Evolutionary conservation across 2,888 invertebrate genomes (phyloP), one percentile per base, ranked within the genome.

Genomic region (Protophormia terraenovae): DNA sequence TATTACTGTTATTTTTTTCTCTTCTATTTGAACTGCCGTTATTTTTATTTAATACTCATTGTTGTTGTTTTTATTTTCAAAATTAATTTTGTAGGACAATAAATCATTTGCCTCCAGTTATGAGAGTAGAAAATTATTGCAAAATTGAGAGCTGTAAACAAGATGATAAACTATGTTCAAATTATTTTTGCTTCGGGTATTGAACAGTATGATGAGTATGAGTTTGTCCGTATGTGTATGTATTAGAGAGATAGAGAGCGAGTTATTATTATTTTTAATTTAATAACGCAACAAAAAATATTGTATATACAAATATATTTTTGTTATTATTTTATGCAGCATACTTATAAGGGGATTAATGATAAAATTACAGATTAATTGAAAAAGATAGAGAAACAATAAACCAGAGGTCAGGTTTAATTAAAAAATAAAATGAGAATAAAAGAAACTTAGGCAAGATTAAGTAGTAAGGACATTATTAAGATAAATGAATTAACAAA

Each of bases 81-180:
- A 76, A 79, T 79, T 69, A 75, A 79, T 75, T 84, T 80, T 67
- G 41, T 67, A 45, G 67, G 73, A 69, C 79, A 75, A 84, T 84
- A 84, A 84, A 84, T 84, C 84, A 84, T 75, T 58, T 58, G 75
- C 75, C 79, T 76, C 19, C 29, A 50, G 75, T 53, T 79, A 47
- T 27, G 55, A 50, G 41, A 75, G 66, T 73, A 35, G n/a, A 73
- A 66, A 73, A 64, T 76, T 76, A 35, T 77, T 67, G 53, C 29
- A 55, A 66, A 67, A 60, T 67, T 62, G 50, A 76, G 71, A 71
- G 55, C 55, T 71, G 67, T 41, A 75, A 60, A 67, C 47, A 27
- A 50, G 16, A 75, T 67, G 67, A 80, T 80, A 66, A 72, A 55
- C 41, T 35, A 47, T 64, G 53, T 69, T 58, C 60, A 35, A 76